A percentile compares a stretch with the other conserved stretches of the same genome.
Evolutionary conservation across 1,140 invertebrate genomes (phyloP).

Genomic region (Hestina assimilis): DNA sequence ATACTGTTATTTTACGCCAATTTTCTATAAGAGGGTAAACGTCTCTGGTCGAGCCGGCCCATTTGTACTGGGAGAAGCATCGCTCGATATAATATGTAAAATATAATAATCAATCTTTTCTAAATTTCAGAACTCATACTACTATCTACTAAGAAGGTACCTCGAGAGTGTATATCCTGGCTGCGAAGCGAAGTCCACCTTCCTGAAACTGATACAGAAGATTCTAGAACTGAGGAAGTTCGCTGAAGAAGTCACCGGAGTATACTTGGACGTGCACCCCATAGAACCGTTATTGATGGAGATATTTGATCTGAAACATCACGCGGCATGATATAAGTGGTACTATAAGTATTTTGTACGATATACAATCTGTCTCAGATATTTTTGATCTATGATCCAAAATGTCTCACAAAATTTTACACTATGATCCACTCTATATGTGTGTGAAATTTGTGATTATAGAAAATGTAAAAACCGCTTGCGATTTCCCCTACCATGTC

Average conservation of each 20-base stretch:
- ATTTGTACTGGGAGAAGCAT: too few relatives aligned
- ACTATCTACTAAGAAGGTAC: conserved; percentile 91
- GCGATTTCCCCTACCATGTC: too few relatives aligned
- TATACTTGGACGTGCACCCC: conserved; percentile 94
- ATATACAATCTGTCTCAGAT: neutral
- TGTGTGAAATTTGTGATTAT: too few relatives aligned
- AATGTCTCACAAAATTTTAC: too few relatives aligned
- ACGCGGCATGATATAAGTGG: conserved; percentile 33
- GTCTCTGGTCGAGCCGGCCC: too few relatives aligned
- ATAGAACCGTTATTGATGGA: conserved; percentile 95
- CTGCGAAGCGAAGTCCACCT: conserved; percentile 91
- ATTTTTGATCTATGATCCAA: neutral
- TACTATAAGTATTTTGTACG: neutral
- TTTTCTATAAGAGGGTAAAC: too few relatives aligned
- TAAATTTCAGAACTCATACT: conserved; percentile 93
- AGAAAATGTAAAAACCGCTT: too few relatives aligned
- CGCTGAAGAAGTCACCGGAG: conserved; percentile 91
- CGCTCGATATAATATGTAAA: too few relatives aligned
- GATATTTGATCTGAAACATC: conserved; percentile 92
- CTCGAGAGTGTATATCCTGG: conserved; percentile 89
- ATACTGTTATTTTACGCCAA: too few relatives aligned
- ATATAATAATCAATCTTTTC: too few relatives aligned
- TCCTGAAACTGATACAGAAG: conserved; percentile 92
- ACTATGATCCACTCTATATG: too few relatives aligned
- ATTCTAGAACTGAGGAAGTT: conserved; percentile 91